Conservation (phyloP, 2,888 invertebrate species). For the Leptinotarsa juncta region DNA sequence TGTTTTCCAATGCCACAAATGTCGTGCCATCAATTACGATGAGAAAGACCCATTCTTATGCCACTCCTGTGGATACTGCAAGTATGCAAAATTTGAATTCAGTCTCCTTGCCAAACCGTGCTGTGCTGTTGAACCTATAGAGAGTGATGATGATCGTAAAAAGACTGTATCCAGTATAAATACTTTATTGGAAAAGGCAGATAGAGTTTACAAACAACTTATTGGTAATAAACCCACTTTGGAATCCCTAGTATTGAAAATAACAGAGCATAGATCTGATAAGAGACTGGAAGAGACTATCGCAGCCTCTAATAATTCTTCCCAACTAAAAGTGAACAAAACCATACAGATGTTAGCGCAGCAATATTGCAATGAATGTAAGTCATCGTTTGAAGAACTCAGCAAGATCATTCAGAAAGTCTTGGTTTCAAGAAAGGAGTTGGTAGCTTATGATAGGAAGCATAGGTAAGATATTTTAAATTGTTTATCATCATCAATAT, state of each 20-base stretch:
- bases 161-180: conserved; percentile 95
- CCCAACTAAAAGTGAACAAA: conserved; percentile 79
- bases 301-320: conserved; percentile 47
- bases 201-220: conserved; percentile 91
- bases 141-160: conserved; percentile 95
- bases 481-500: background rate
- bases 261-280: conserved; percentile 87
- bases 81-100: conserved; percentile 99
- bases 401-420: conserved; percentile 92
- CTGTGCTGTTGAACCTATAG: conserved; percentile 97
- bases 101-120: conserved; percentile 90
- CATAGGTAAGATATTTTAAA: conserved; percentile 66
- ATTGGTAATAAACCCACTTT: conserved; percentile 90
- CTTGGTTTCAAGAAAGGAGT: conserved; percentile 88
- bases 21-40: conserved; percentile 97
- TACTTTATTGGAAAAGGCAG: conserved; percentile 91
- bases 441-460: conserved; percentile 90
- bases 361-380: conserved; percentile 95
- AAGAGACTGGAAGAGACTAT: conserved; percentile 69
- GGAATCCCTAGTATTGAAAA: conserved; percentile 86
- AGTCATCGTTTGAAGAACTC: conserved; percentile 93
- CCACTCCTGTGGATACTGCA: conserved; percentile 98
- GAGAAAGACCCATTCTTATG: conserved; percentile 99
- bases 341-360: conserved; percentile 94
- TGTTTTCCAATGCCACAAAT: conserved; percentile 99